Evolutionary conservation across 37 sponge, comb jelly and placozoan genomes (phyloP).

Genomic region (Oscarella lobularis): DNA sequence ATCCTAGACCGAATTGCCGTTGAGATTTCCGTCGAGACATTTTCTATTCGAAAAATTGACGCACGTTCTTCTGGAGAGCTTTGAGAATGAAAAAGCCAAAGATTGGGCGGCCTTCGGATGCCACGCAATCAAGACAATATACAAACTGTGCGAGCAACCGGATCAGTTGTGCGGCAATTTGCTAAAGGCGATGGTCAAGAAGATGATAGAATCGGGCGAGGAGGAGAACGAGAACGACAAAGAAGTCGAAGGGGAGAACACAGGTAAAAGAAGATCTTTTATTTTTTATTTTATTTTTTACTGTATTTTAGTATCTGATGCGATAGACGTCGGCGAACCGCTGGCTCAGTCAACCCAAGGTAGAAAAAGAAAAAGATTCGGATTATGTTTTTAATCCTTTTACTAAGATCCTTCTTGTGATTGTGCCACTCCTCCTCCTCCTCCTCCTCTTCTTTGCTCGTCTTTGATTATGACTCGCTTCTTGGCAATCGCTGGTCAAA

Average conservation of each 20-base stretch:
- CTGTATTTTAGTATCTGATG: too few species aligned
- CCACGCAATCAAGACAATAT: slow-evolving; percentile 63
- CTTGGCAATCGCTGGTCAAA: slow-evolving; percentile 29
- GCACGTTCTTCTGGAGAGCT: too few species aligned
- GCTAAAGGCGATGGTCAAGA: slow-evolving; percentile 23
- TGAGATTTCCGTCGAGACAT: too few species aligned
- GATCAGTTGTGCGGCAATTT: slow-evolving; percentile 25
- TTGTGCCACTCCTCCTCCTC: not conserved
- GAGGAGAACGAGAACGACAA: not conserved
- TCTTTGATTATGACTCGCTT: slow-evolving; percentile 41
- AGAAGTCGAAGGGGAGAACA: not conserved
- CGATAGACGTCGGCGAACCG: not conserved
- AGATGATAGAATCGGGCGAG: not conserved
- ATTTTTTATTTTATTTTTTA: too few species aligned
- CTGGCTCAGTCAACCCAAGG: not conserved
- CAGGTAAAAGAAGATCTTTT: too few species aligned
- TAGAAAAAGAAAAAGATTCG: too few species aligned
- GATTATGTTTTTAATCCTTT: too few species aligned
- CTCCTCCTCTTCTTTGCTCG: not conserved
- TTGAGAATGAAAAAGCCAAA: too few species aligned
- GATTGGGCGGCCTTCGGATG: slow-evolving; percentile 70
- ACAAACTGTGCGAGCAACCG: slow-evolving; percentile 46
- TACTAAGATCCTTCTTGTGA: not conserved
- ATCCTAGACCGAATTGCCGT: too few species aligned
- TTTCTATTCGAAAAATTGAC: too few species aligned